Conservation (phyloP, 2,888 invertebrate species). For the Leptothorax acervorum region DNA sequence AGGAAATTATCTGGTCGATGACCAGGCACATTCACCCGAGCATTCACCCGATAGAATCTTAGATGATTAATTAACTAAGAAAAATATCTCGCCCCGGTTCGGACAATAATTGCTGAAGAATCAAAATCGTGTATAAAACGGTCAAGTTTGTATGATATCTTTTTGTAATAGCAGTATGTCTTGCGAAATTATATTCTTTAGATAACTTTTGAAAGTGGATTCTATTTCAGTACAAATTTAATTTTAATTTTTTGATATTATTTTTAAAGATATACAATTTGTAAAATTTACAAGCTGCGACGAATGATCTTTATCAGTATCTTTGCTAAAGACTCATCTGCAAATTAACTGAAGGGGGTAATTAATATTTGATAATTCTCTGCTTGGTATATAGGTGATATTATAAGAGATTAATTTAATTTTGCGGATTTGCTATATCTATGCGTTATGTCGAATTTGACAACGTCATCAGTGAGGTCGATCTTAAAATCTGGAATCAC, state of each 20-base stretch:
- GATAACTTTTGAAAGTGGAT: neutral
- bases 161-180: neutral
- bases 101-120: neutral
- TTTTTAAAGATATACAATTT: neutral
- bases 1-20: neutral
- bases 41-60: neutral
- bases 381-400: neutral
- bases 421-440: neutral
- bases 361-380: neutral
- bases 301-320: neutral
- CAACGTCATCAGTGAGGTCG: neutral
- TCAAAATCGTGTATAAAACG: neutral
- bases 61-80: neutral
- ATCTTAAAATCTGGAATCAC: conserved; percentile 10
- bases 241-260: neutral
- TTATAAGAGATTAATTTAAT: neutral
- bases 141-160: neutral
- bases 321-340: neutral
- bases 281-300: neutral
- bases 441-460: neutral
- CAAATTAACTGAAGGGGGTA: neutral
- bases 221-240: neutral
- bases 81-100: neutral
- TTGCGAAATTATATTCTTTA: neutral
- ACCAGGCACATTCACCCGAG: neutral